These are phyloP conservation scores for Phrynosoma platyrhinos DNA, from an alignment of 2,113 vertebrate genomes.

Conservation along the genomic window DNA sequence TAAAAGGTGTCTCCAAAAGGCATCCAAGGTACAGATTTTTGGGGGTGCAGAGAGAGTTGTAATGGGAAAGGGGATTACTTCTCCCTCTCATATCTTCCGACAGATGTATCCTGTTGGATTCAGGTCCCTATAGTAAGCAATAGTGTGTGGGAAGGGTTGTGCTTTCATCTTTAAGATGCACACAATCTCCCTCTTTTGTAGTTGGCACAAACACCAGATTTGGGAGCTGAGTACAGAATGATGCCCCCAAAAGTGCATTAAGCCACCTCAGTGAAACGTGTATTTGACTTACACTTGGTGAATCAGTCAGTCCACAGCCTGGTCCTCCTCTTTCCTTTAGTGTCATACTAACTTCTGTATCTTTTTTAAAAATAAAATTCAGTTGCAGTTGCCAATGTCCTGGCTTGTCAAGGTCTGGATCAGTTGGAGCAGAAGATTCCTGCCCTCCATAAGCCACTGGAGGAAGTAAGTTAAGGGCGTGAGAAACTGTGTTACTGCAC, in stretches of 20 bases:
- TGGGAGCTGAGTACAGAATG: background rate
- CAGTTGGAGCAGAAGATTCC: conserved; percentile 84
- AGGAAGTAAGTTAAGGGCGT: conserved; percentile 74
- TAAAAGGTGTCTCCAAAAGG: too few relatives aligned
- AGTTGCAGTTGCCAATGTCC: conserved; percentile 79
- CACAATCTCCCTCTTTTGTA: background rate
- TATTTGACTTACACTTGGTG: background rate
- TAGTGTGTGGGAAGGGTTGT: background rate
- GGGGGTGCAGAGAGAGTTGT: too few relatives aligned
- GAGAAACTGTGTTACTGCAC: background rate
- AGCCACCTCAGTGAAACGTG: background rate
- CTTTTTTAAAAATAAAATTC: conserved; percentile 28
- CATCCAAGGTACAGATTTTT: too few relatives aligned
- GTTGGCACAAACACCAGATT: background rate
- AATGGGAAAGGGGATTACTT: too few relatives aligned
- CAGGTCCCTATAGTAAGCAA: too few relatives aligned
- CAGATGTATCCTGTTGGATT: too few relatives aligned
- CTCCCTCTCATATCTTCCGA: too few relatives aligned
- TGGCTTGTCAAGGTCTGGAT: conserved; percentile 84
- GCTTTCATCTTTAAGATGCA: background rate
- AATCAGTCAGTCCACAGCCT: background rate
- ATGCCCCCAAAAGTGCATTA: background rate
- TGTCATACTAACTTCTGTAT: background rate
- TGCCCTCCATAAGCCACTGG: conserved; percentile 79
- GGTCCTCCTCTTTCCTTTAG: background rate